Conservation (phyloP, 1,140 invertebrate genomes). For the Neomicropteryx cornuta region DNA sequence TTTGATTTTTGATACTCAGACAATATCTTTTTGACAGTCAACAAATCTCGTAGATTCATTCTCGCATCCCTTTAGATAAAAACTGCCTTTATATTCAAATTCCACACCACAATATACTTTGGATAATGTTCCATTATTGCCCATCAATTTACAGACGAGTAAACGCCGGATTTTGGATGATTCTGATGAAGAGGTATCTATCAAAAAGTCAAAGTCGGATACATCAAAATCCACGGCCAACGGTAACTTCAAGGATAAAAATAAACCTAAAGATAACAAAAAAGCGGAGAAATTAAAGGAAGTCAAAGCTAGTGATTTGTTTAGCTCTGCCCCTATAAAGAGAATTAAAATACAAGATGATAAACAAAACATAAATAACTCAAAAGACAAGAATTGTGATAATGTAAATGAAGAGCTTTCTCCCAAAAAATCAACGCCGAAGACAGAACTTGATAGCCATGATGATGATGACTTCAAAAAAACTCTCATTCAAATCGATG, state of each 20-base stretch:
- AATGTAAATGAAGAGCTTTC: constrained; percentile 9
- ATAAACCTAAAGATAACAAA: constrained; percentile 14
- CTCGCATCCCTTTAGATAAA: constrained; percentile 7
- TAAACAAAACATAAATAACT: constrained; percentile 17
- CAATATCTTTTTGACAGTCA: neutral
- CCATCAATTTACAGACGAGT: constrained; percentile 25
- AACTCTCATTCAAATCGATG: constrained; percentile 51
- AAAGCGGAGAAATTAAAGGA: constrained; percentile 24
- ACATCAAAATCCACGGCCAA: neutral
- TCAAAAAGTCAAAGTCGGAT: constrained; percentile 20
- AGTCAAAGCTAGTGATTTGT: constrained; percentile 26
- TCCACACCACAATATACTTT: too few relatives aligned
- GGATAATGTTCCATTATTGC: too few relatives aligned
- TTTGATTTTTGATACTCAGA: neutral
- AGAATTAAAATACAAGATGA: constrained; percentile 31
- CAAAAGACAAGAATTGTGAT: constrained; percentile 10
- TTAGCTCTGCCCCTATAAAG: constrained; percentile 27
- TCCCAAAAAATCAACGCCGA: constrained; percentile 18
- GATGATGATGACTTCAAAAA: constrained; percentile 58
- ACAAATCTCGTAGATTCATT: constrained; percentile 4
- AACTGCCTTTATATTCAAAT: constrained; percentile 15
- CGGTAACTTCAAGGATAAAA: constrained; percentile 6
- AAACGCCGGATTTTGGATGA: constrained; percentile 23
- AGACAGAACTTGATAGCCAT: constrained; percentile 43
- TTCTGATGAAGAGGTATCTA: constrained; percentile 29